A percentile compares a stretch with the other conserved stretches of the same genome.
Conservation (phyloP, 2,797 vertebrate species). For the Anomalospiza imberbis region DNA sequence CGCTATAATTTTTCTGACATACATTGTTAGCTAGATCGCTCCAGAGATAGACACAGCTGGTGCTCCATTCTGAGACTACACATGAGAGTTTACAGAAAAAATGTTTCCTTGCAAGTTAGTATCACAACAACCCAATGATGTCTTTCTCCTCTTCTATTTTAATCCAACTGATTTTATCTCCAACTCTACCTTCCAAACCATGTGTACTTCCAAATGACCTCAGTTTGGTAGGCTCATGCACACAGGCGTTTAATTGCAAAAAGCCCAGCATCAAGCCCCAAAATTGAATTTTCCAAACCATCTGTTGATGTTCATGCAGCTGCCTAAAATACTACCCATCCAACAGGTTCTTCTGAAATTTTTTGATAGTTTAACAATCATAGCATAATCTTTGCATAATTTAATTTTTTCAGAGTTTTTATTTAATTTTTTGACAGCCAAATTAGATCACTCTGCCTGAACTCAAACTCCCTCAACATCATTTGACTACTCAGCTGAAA, state of each 20-base stretch:
- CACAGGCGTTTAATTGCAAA: background rate
- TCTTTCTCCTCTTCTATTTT: background rate
- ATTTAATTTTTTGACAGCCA: background rate
- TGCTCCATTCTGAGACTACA: background rate
- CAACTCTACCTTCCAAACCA: background rate
- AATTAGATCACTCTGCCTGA: background rate
- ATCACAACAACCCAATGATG: background rate
- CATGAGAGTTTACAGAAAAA: background rate
- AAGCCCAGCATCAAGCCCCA: background rate
- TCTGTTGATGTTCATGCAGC: background rate
- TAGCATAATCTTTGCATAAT: background rate
- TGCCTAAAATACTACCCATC: background rate
- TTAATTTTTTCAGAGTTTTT: background rate
- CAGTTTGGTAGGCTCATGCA: background rate
- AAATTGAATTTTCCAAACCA: background rate
- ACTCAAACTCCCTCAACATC: background rate
- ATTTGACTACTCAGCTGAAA: background rate
- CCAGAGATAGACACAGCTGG: background rate
- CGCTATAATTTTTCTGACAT: background rate
- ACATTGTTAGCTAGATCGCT: constrained; percentile 21
- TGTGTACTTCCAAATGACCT: background rate
- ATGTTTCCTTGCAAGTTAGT: background rate
- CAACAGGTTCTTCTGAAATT: background rate
- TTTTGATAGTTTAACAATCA: background rate
- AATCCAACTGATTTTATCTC: constrained; percentile 40